Evolutionary conservation across 2,113 vertebrate species (phyloP).

Genomic region (Engraulis encrasicolus): DNA sequence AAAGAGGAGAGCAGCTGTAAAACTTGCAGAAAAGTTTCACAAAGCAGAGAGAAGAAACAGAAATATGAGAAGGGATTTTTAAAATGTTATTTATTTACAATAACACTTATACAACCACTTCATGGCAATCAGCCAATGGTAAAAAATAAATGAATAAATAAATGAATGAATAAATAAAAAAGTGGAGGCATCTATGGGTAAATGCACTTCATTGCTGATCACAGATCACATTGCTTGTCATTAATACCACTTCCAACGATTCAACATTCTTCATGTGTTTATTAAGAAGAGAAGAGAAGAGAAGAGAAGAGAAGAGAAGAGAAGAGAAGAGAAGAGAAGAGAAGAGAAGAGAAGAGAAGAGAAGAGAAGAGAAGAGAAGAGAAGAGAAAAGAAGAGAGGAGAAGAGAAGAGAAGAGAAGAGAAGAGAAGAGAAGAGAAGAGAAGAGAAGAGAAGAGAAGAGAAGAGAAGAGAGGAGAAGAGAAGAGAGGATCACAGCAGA

Average conservation of each 20-base stretch:
- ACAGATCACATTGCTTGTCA: too few relatives aligned
- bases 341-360: not conserved
- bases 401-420: not conserved
- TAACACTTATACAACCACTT: too few relatives aligned
- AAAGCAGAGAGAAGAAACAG: not conserved
- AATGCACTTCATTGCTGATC: too few relatives aligned
- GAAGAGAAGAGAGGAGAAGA: not conserved
- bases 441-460: not conserved
- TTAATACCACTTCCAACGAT: too few relatives aligned
- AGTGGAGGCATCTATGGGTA: too few relatives aligned
- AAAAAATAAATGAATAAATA: too few relatives aligned
- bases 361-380: too few relatives aligned
- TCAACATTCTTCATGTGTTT: too few relatives aligned
- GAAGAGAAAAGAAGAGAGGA: not conserved
- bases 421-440: not conserved
- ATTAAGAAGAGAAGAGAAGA: not conserved
- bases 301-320: not conserved
- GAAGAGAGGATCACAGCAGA: not conserved
- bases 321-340: not conserved
- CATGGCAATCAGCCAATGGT: too few relatives aligned
- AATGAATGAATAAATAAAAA: too few relatives aligned
- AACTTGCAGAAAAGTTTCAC: too few relatives aligned
- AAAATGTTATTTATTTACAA: too few relatives aligned
- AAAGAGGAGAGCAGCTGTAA: not conserved
- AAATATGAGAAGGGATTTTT: not conserved